phyloP scores from a whole-genome alignment of 2,113 vertebrate species.

The Ploceus nigricollis region DNA sequence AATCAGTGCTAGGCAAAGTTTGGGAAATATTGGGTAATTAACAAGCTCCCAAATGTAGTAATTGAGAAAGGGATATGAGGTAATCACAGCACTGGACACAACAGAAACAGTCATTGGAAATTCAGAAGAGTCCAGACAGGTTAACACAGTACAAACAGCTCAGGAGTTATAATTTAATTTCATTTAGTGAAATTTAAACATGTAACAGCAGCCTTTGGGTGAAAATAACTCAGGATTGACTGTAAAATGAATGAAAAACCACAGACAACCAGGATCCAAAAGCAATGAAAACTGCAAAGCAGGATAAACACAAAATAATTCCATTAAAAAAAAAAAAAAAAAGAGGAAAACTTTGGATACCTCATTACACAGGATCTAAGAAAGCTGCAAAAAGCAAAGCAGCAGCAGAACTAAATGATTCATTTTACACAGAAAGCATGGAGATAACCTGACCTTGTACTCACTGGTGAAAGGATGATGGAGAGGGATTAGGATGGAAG shows the following conservation, averaged over 20 bases:
- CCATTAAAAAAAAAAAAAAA: not conserved
- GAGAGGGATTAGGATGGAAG: conserved; percentile 5
- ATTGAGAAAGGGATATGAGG: not conserved
- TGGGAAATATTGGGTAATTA: not conserved
- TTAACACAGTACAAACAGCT: not conserved
- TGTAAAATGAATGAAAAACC: not conserved
- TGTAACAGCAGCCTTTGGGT: not conserved
- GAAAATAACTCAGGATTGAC: not conserved
- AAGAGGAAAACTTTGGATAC: not conserved
- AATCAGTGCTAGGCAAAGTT: not conserved
- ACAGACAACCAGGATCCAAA: not conserved
- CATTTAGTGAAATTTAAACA: not conserved
- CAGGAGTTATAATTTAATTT: not conserved
- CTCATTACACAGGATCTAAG: not conserved
- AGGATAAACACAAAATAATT: not conserved
- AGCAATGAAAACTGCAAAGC: not conserved
- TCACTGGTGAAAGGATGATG: not conserved
- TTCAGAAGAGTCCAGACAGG: not conserved
- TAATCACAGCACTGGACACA: not conserved
- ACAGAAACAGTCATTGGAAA: not conserved
- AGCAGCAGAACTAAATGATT: not conserved
- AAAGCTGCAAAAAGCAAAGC: conserved; percentile 17
- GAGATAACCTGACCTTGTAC: not conserved
- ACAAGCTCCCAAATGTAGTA: not conserved
- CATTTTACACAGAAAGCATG: not conserved